phyloP scores from a whole-genome alignment of 2,797 vertebrate genomes.

The Linurgus olivaceus region DNA sequence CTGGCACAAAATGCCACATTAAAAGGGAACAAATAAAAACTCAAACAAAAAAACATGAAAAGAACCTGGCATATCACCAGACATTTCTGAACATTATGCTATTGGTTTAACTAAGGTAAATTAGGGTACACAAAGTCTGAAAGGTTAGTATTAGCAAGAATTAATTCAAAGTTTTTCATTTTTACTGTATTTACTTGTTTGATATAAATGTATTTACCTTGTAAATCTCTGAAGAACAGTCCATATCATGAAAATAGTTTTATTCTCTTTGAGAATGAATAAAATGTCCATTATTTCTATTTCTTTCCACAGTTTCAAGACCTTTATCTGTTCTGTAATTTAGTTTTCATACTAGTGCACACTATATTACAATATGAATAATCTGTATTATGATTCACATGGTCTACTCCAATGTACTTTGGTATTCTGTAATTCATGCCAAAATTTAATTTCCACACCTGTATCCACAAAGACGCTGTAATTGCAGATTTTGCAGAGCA shows the following conservation, averaged over 20 bases:
- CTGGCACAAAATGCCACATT: not conserved
- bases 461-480: not conserved
- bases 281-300: not conserved
- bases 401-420: not conserved
- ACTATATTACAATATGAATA: not conserved
- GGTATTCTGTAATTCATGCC: not conserved
- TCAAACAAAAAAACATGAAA: not conserved
- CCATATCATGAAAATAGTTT: not conserved
- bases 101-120: not conserved
- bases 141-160: not conserved
- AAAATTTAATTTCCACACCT: not conserved
- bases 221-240: not conserved
- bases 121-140: not conserved
- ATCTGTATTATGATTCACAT: not conserved
- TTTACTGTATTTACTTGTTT: not conserved
- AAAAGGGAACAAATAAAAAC: not conserved
- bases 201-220: not conserved
- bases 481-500: not conserved
- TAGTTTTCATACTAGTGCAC: not conserved
- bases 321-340: not conserved
- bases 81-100: not conserved
- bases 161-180: not conserved
- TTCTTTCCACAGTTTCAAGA: not conserved
- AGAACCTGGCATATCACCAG: rapidly evolving
- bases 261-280: not conserved